Evolutionary conservation across 2,797 vertebrate genomes (phyloP), one percentile per base, ranked within the genome.

Genomic region (Ambastaia sidthimunki): DNA sequence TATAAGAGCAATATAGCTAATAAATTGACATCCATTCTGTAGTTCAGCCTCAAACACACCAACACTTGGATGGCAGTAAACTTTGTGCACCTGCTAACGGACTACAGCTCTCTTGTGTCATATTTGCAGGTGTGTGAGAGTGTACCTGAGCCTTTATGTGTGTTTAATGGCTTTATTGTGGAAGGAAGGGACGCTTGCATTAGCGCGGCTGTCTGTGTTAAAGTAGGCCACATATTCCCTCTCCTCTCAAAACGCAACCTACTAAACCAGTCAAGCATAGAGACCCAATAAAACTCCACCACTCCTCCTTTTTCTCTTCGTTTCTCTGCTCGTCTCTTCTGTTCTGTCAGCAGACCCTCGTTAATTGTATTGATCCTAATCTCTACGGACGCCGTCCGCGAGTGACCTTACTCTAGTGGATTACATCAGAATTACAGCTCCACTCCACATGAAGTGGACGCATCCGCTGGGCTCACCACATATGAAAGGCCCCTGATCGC

Each of bases 221-320:
- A 84, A 79, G 78, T 86, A 83, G 81, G 82, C 72, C 85, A 86
- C 76, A 81, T 84, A 84, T 81, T 84, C 81, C 79, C 81, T 78
- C 77, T 84, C 74, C 62, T 71, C 75, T 74, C 41, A 18, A 69
- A 76, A 73, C 9, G 77, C 81, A 86, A 79, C 85, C 85, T 84
- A 83, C 83, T 83, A 81, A 84, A 76, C 47, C 83, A 84, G 34
- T 72, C 80, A 79, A 84, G 81, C 83, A 84, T 81, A 82, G 71
- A 75, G 80, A 80, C 75, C 83, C 66, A 80, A 70, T 75, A 83
- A 80, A 83, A 71, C 72, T 82, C 50, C 1, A 21, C 37, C 65
- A 28, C 65, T 62, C 23, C 37, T 80, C 41, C 19, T 67, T 37
- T 80, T 44, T 63, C 71, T 55, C 67, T 55, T 55, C 31, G 52